Conservation (phyloP, 1,140 invertebrate species). For the Ectropis grisescens region DNA sequence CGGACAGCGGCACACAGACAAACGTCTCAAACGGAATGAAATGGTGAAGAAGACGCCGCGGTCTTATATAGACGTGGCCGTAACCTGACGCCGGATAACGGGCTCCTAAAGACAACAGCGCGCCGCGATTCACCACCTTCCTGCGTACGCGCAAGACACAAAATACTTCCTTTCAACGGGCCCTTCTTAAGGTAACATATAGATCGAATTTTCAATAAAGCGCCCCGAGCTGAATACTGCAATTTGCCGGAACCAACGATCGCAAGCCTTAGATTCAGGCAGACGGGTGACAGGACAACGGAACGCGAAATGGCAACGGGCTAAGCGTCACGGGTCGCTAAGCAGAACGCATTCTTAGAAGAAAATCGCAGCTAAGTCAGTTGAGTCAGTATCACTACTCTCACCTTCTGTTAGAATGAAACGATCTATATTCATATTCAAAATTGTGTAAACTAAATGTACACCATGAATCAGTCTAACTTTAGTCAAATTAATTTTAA, state of each 20-base stretch:
- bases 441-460: too few relatives aligned
- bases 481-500: too few relatives aligned
- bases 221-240: conserved; percentile 51
- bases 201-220: conserved; percentile 66
- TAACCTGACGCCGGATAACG: conserved; percentile 69
- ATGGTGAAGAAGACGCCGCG: conserved; percentile 63
- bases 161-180: conserved; percentile 9
- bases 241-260: conserved; percentile 46
- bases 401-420: too few relatives aligned
- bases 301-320: conserved; percentile 34
- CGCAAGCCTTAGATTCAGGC: conserved; percentile 25
- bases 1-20: conserved; percentile 34
- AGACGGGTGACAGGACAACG: conserved; percentile 36
- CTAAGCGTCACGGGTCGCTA: conserved; percentile 17
- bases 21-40: conserved; percentile 64
- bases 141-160: conserved; percentile 21
- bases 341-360: conserved; percentile 5
- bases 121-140: conserved; percentile 32
- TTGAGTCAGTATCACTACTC: too few relatives aligned
- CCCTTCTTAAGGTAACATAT: conserved; percentile 42
- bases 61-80: conserved; percentile 66
- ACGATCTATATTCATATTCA: too few relatives aligned
- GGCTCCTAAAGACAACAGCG: conserved; percentile 30
- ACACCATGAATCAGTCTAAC: too few relatives aligned
- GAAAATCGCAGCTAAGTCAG: too few relatives aligned